Evolutionary conservation across 2,888 invertebrate genomes (phyloP).

Genomic region (Leptothorax acervorum): DNA sequence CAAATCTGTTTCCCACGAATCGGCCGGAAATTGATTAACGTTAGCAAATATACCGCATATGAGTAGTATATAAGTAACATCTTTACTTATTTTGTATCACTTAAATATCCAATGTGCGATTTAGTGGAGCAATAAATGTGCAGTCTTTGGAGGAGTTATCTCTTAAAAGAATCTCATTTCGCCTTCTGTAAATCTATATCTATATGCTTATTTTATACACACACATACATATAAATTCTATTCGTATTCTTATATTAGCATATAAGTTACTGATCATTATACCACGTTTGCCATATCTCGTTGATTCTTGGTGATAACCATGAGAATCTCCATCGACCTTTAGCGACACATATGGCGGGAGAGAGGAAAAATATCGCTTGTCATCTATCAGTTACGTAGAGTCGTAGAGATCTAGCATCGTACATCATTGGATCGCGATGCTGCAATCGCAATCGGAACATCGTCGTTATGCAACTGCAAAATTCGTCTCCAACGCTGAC

Average conservation of each 20-base stretch:
- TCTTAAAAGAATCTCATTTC: neutral
- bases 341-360: neutral
- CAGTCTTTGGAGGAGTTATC: neutral
- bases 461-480: slow-evolving; percentile 67
- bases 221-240: neutral
- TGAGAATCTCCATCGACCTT: neutral
- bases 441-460: slow-evolving; percentile 24
- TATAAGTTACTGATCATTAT: neutral
- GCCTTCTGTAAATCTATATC: neutral
- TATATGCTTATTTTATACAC: neutral
- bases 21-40: neutral
- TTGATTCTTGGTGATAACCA: neutral
- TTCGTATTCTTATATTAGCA: neutral
- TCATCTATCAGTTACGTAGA: slow-evolving; percentile 18
- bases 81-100: neutral
- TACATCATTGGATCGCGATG: neutral
- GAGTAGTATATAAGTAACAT: neutral
- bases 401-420: neutral
- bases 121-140: neutral
- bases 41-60: neutral
- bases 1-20: neutral
- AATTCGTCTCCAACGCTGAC: neutral
- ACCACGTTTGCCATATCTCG: neutral
- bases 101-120: neutral
- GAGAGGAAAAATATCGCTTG: neutral